Base-by-base conservation (phyloP, 1,140 invertebrate genomes). In the Lepidostoma basale region DNA sequence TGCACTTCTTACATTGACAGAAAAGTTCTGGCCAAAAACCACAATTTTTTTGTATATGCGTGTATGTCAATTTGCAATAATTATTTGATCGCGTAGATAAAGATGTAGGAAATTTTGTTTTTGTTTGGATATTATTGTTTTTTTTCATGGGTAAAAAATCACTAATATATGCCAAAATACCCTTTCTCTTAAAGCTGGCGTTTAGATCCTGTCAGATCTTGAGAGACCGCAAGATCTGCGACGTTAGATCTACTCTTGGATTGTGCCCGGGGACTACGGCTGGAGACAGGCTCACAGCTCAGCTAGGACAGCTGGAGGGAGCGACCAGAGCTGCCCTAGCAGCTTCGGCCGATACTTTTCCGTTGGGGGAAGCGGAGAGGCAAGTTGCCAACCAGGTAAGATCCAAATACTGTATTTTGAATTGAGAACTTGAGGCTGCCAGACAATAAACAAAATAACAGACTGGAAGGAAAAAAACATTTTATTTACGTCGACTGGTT, bases 181-280 rank as follows among this genome's bases (percentile, higher is more conserved):
- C 12, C 12, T 33, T 6, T 33, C 14, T 5, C 18, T 6, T 79
- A 12, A 74, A 88, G 87, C 79, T 88, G 68, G 87, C 87, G 47
- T 88, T 88, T 76, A 84, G 87, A 66, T 84, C 87, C 33, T 87
- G 85, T 67, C 86, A 86, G 74, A 85, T 83, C 67, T 82, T 88
- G 68, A 80, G 86, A 6, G 87, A 88, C 64, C 77, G 81, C 18
- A 86, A 87, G 66, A 76, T 88, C 23, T 75, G 77, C 33, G 87
- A 88, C 74, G 83, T 85, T 23, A 83, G 84, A 30, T 76, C 81
- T 2, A 75, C 81, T 8, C 77, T 88, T 12, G 85, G 86, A 18
- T 77, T 83, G 2, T 78, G 83, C 67, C 28, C 40, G 28, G 36
- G 60, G 16, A 74, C 79, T 63, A 72, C 69, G 69, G 62, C 74